Conservation (phyloP, 1,140 invertebrate genomes). For the Conus ventricosus region DNA sequence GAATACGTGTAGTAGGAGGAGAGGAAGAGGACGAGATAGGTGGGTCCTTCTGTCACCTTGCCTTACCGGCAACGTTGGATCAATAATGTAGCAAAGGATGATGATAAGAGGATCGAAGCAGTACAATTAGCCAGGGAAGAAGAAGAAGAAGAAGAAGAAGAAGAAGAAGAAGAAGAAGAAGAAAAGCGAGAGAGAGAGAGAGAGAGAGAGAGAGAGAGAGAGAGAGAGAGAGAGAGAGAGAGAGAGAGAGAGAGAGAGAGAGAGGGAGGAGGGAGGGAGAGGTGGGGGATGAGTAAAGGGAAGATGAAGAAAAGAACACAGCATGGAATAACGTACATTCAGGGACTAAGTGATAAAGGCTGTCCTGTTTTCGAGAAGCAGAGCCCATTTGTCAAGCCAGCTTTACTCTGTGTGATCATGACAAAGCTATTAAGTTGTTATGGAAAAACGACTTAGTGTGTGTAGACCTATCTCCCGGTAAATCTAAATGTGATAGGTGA, state of each 20-base stretch:
- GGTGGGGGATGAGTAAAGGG: neutral
- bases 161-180: neutral
- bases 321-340: neutral
- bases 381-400: neutral
- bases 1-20: neutral
- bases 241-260: neutral
- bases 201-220: neutral
- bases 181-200: neutral
- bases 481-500: too few species aligned
- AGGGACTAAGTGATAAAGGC: neutral
- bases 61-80: too few species aligned
- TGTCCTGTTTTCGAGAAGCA: neutral
- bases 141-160: neutral
- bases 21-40: neutral
- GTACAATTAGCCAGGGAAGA: neutral
- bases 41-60: too few species aligned
- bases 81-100: too few species aligned
- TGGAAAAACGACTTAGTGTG: neutral
- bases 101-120: neutral
- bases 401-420: neutral
- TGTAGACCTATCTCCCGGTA: too few species aligned
- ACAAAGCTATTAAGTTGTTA: neutral
- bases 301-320: neutral
- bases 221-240: neutral
- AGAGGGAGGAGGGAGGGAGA: neutral